phyloP scores from a whole-genome alignment of 92 coral and sea anemone genomes.

The Paragorgia papillata region DNA sequence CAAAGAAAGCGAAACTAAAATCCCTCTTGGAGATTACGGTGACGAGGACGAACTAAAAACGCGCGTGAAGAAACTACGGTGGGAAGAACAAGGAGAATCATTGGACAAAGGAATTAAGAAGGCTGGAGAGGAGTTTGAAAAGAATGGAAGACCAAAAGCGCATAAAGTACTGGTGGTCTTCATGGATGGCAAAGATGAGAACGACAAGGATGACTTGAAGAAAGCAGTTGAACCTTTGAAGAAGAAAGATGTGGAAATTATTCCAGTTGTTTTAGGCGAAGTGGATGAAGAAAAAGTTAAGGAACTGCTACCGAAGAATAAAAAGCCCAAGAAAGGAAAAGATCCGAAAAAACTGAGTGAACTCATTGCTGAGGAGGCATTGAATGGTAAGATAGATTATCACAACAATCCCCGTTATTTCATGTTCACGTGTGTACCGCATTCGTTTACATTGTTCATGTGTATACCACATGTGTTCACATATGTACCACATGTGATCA shows the following conservation, averaged over 20 bases:
- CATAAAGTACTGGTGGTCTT: conserved; percentile 74
- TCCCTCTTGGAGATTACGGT: conserved; percentile 56
- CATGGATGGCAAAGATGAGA: conserved; percentile 64
- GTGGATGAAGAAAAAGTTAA: conserved; percentile 72
- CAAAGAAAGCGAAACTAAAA: conserved; percentile 32
- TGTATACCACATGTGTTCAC: too few species aligned
- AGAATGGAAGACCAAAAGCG: conserved; percentile 58
- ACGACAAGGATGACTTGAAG: conserved; percentile 33
- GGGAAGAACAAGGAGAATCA: conserved; percentile 64
- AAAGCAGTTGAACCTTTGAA: conserved; percentile 67
- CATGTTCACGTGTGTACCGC: too few species aligned
- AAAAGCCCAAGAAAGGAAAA: conserved; percentile 58
- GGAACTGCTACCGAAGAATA: conserved; percentile 55
- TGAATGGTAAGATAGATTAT: conserved; percentile 52
- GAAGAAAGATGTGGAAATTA: conserved; percentile 59
- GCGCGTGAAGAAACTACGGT: conserved; percentile 42
- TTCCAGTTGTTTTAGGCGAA: conserved; percentile 78
- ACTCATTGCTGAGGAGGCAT: conserved; percentile 65
- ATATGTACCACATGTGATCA: too few species aligned
- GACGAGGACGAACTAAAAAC: conserved; percentile 57
- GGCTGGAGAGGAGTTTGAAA: conserved; percentile 42
- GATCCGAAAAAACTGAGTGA: conserved; percentile 60
- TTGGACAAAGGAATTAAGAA: conserved; percentile 59
- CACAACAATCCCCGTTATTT: too few species aligned
- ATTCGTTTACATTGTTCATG: too few species aligned